Base-by-base conservation (phyloP, 1,140 invertebrate genomes). In the Pachyrhynchus sulphureomaculatus region DNA sequence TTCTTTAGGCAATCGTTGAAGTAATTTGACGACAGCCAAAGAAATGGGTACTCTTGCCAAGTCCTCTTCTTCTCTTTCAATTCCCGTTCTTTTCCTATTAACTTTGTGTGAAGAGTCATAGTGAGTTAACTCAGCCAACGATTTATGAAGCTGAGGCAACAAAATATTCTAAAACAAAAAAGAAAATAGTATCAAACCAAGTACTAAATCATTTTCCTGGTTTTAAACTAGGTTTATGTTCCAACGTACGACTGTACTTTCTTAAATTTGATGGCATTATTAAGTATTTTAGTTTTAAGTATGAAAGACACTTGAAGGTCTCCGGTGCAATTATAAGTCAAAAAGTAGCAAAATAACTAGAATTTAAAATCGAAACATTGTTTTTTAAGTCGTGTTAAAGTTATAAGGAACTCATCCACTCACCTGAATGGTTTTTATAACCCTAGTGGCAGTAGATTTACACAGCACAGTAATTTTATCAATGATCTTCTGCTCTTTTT, bases 31-130 rank as follows among this genome's bases (percentile, higher is more conserved):
- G 64, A 96, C 82, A 0, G 96, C 94, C 33, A 98, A 76, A 0
- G 94, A 93, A 65, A 99, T 87, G 0, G 96, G 95, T 9, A 98
- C 89, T 54, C 92, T 81, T 54, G 93, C 78, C 64, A 98, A 87
- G 72, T 98, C 94, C 64, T 95, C 90, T 69, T 97, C 93, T 66
- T 91, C 88, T n/a, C 82, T 80, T 23, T 86, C 84, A 6, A 78
- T 60, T 20, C 84, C 81, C 0, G 80, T 79, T 2, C 79, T 81
- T 41, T 86, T 87, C 23, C 86, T 83, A 71, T 92, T 91, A 0
- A 91, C 71, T 73, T 96, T 96, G 75, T 96, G 93, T 37, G 86
- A 87, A 20, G 76, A 79, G 63, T 91, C 93, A 60, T 87, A 85
- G 49, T 86, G 86, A 0, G 87, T 87, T 76, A 89, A 80, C 66